Evolutionary conservation across 2,113 vertebrate species (phyloP), one percentile per base, ranked within the genome.

Genomic region (Misgurnus mizolepis): DNA sequence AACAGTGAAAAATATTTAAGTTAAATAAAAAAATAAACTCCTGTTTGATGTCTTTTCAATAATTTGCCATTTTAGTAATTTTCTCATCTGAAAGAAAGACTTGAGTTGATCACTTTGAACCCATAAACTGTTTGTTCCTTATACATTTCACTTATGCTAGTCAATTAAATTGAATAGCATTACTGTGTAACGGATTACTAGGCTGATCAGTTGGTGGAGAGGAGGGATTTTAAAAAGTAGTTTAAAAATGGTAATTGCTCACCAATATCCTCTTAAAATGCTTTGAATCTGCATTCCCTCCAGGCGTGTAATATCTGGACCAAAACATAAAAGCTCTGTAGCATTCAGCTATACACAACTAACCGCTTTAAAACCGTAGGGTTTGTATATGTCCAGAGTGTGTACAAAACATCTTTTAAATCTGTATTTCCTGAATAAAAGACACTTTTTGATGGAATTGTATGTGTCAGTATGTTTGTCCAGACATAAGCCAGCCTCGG

Each of bases 201-300:
- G 45, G 75, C 62, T 55, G 34, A 77, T 77, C 61, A 61, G 56
- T 68, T 78, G 58, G 43, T 15, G 56, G 64, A 53, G 65, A 55
- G 4, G 4, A 45, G 18, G 47, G 50, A 34, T 60, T 79, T 79
- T 40, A 47, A 47, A 70, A 79, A 79, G 27, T 18, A 55, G 47
- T 50, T 71, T 53, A 71, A 70, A 78, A 70, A 62, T 71, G 58
- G 40, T 75, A 75, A 67, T 75, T 47, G 43, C 69, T 18, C 39
- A 66, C 22, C 62, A 47, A 80, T 47, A 67, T 75, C 70, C 79
- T 49, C 79, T 67, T 73, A 67, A 66, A 67, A 75, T n/a, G 65
- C 43, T 45, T 74, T 40, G 40, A 74, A 74, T 61, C 70, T 6
- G n/a, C 58, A 73, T 60, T 7, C 71, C 71, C 55, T 45, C 22